Percentiles rank a stretch among this genome's conserved stretches.
phyloP scores from a whole-genome alignment of 2,113 vertebrate species.

The Dolichallabes microphthalmus region DNA sequence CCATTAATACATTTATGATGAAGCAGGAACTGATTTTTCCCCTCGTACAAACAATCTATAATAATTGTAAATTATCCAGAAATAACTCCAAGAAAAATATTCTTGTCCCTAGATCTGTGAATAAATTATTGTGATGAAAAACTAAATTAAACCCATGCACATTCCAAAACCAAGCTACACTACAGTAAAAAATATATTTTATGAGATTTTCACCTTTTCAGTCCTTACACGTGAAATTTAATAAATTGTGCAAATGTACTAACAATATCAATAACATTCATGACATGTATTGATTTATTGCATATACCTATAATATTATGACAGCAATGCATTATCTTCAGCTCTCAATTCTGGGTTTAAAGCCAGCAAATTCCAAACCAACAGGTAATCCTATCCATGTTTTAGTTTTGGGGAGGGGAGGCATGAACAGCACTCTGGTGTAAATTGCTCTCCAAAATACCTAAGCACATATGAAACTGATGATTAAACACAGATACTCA shows the following conservation, averaged over 20 bases:
- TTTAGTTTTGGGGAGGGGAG: neutral
- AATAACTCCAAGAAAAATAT: neutral
- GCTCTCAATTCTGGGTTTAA: neutral
- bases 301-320: neutral
- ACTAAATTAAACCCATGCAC: neutral
- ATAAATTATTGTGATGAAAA: neutral
- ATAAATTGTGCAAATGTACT: neutral
- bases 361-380: neutral
- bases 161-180: neutral
- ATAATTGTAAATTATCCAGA: neutral
- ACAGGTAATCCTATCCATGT: slow-evolving; percentile 33
- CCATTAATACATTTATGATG: neutral
- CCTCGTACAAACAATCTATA: neutral
- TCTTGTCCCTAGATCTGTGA: neutral
- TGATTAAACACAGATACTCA: slow-evolving; percentile 55
- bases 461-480: slow-evolving; percentile 24
- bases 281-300: neutral
- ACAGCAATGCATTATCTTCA: slow-evolving; percentile 7
- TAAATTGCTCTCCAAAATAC: slow-evolving; percentile 47
- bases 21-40: neutral
- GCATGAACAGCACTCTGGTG: slow-evolving; percentile 1
- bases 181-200: neutral
- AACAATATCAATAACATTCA: neutral
- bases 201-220: neutral
- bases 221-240: neutral